Evolutionary conservation across 2,113 vertebrate genomes (phyloP), one percentile per base, ranked within the genome.

Genomic region (Phalacrocorax aristotelis): DNA sequence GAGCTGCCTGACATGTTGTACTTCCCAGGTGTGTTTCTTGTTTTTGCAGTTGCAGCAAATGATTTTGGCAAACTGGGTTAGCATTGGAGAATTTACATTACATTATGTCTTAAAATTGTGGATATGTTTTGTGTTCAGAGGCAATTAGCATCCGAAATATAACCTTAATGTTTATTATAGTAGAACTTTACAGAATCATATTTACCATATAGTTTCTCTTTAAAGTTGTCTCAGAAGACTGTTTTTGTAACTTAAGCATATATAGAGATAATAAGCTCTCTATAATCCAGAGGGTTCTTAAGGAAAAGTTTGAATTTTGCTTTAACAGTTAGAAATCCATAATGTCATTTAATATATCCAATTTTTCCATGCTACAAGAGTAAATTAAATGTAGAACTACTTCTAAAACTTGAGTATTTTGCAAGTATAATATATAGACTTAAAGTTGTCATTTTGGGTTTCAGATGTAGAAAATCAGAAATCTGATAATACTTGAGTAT

Each of bases 321-420:
- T 87, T 86, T 88, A 95, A 95, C 92, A 96, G 65, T 98, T 98
- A 97, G 96, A 98, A 98, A 98, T 98, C 95, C 90, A 81, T 97
- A 69, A 51, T 90, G 95, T 79, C 6, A 55, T 88, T 87, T 87
- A 2, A 34, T 71, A 12, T 68, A 49, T 66, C 88, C 23, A 46
- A 0, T 86, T 92, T 48, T 70, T 74, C 30, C 29, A 11, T 46
- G 55, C n/a, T 90, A 38, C 26, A 52, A 74, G 64, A 93, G 46
- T 61, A 86, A 79, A 82, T 78, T 86, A 60, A 87, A 96, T 76
- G 16, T 36, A 89, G 76, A 87, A 70, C 14, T 42, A 25, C 11
- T 87, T 71, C 36, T 25, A 68, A 64, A 91, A 84, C 13, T 57
- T 51, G 61, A 54, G 38, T 42, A 36, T 75, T 87, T 55, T 97